Conservation (phyloP, 1,140 invertebrate species). For the Homalodisca vitripennis region DNA sequence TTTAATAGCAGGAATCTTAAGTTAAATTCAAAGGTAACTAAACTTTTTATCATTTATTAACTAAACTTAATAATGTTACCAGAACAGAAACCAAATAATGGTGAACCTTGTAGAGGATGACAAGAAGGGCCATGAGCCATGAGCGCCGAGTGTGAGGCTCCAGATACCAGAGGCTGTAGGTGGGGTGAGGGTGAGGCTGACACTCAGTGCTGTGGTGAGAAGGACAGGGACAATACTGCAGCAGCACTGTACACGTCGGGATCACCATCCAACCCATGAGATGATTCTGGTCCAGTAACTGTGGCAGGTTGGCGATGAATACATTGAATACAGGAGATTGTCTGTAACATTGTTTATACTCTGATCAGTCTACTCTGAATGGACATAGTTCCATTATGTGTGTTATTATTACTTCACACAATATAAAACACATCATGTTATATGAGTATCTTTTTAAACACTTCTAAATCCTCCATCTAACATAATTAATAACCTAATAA, state of each 20-base stretch:
- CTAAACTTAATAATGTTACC: too few relatives aligned
- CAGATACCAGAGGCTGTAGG: slow-evolving; percentile 85
- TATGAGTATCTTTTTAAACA: background rate
- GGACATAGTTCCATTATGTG: too few relatives aligned
- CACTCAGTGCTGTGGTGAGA: slow-evolving; percentile 52
- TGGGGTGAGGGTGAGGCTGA: slow-evolving; percentile 58
- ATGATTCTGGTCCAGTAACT: slow-evolving; percentile 94
- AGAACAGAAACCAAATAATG: too few relatives aligned
- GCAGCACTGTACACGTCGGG: slow-evolving; percentile 77
- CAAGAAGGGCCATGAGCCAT: slow-evolving; percentile 92
- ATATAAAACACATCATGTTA: background rate
- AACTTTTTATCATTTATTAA: too few relatives aligned
- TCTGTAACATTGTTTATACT: too few relatives aligned
- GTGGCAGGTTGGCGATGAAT: slow-evolving; percentile 88
- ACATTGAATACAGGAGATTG: slow-evolving; percentile 93
- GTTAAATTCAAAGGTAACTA: too few relatives aligned
- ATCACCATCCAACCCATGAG: slow-evolving; percentile 84
- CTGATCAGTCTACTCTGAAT: too few relatives aligned
- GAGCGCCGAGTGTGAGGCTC: slow-evolving; percentile 80
- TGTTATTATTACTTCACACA: background rate
- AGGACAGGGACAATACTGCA: slow-evolving; percentile 87
- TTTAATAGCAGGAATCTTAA: too few relatives aligned
- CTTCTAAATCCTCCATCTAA: too few relatives aligned
- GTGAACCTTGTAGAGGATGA: slow-evolving; percentile 94
- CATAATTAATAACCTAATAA: too few relatives aligned